These are phyloP conservation scores for Philhelius pedissequus DNA, from an alignment of 2,888 invertebrate species.

Conservation along the genomic window DNA sequence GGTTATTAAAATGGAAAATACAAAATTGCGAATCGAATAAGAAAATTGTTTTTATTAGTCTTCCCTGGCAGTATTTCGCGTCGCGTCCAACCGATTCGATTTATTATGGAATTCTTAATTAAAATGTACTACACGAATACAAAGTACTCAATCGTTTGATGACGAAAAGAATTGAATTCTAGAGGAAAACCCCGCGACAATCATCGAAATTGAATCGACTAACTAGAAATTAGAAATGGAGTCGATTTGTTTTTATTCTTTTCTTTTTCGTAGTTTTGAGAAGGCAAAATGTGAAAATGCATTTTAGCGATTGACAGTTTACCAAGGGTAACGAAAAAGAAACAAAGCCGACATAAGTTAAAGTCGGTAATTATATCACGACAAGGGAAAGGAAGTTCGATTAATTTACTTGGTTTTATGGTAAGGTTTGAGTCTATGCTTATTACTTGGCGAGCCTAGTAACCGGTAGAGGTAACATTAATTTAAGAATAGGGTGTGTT, in stretches of 20 bases:
- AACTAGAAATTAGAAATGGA: constrained; percentile 40
- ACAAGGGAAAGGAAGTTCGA: constrained; percentile 17
- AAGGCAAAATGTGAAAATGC: background rate
- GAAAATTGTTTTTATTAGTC: constrained; percentile 11
- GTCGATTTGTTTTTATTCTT: constrained; percentile 5
- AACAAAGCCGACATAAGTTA: constrained; percentile 27
- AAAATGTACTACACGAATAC: constrained; percentile 18
- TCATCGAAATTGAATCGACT: no score
- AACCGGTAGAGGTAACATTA: background rate
- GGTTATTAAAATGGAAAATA: background rate
- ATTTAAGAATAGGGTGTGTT: background rate
- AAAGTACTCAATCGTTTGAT: constrained; percentile 52
- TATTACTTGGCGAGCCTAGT: background rate
- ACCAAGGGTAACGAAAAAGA: background rate
- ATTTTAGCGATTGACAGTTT: constrained; percentile 25
- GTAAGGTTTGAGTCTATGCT: background rate
- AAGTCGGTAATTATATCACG: constrained; percentile 23
- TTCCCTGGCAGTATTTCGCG: constrained; percentile 59
- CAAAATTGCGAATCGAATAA: constrained; percentile 20
- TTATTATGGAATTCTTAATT: background rate
- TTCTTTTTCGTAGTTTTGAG: background rate
- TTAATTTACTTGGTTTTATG: constrained; percentile 1
- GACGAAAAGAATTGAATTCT: constrained; percentile 32
- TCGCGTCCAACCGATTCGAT: no score
- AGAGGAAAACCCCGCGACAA: constrained; percentile 12